phyloP scores from a whole-genome alignment of 2,797 vertebrate species.

The Ciconia nigra region DNA sequence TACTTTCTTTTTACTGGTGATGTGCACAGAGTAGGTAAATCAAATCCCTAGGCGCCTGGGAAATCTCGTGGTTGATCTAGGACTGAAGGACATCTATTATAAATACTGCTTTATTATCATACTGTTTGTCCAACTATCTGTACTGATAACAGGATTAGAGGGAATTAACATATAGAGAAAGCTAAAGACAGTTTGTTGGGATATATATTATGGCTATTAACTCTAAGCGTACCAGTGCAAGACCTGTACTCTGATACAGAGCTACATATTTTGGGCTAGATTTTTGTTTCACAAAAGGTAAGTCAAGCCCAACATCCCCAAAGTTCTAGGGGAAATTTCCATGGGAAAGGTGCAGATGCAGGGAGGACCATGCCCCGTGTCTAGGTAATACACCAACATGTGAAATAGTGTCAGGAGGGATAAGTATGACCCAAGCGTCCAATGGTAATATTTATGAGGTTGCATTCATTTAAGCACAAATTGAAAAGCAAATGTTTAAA shows the following conservation, averaged over 20 bases:
- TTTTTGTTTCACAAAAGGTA: background rate
- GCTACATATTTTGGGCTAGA: background rate
- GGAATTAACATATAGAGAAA: conserved; percentile 56
- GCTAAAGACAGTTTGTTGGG: conserved; percentile 7
- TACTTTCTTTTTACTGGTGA: background rate
- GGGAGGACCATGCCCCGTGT: accelerated
- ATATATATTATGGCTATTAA: conserved; percentile 17
- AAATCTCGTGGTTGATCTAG: conserved; percentile 39
- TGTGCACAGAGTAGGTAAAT: conserved; percentile 38
- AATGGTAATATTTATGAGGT: background rate
- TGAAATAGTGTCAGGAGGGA: background rate
- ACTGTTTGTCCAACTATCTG: conserved; percentile 62
- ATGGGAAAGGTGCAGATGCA: background rate
- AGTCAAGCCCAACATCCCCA: background rate
- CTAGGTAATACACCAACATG: background rate
- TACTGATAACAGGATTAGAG: conserved; percentile 62
- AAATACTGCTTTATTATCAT: conserved; percentile 46
- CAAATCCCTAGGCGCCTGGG: conserved; percentile 26
- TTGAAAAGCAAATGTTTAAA: background rate
- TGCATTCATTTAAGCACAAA: background rate
- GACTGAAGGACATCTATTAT: conserved; percentile 44
- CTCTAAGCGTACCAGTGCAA: background rate
- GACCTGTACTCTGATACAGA: background rate
- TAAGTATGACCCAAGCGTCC: background rate
- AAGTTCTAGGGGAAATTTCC: background rate